Base-by-base conservation (phyloP, 1,140 invertebrate species). In the Megalopta genalis region DNA sequence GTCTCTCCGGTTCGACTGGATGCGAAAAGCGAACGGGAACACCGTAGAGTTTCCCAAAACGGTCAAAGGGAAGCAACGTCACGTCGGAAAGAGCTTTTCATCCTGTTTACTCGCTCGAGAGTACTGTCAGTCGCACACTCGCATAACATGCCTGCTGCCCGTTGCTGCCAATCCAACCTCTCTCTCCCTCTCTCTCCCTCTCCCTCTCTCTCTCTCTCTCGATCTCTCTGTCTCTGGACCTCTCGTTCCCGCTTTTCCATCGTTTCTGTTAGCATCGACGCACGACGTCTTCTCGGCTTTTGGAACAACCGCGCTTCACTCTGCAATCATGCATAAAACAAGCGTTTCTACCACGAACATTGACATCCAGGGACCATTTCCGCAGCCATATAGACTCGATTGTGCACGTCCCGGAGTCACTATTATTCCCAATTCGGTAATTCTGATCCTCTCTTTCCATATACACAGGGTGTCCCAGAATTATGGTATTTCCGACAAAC, bases 261-360 rank as follows among this genome's bases (percentile, higher is more conserved):
- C 54, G 57, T 74, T 73, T 16, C 49, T 16, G 18, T 52, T 21
- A 5, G 14, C 49, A 52, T 21, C 18, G 16, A 21, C 49, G 49
- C 16, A 4, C 73, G 62, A 62, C 49, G 70, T 70, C 79, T 74
- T 81, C 83, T 18, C 62, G 16, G 73, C 69, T 77, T 72, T 72
- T 71, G n/a, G 7, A 23, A 32, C 67, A 57, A 57, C 37, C 69
- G 14, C 82, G 71, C 81, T 74, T 85, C 82, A 62, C 69, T 27
- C 82, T 27, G 57, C 70, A 42, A 82, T 85, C 83, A 71, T 84
- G 74, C 84, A 84, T 84, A 78, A 85, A 84, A 85, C 80, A 84
- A 68, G 7, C 72, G 57, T 72, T 77, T 77, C 54, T 46, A 76
- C 23, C 65, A 71, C 54, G 39, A 42, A 27, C 66, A n/a, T 80